These are phyloP conservation scores for Drosophila repleta DNA, from an alignment of 1,140 invertebrate genomes.

Conservation along the genomic window DNA sequence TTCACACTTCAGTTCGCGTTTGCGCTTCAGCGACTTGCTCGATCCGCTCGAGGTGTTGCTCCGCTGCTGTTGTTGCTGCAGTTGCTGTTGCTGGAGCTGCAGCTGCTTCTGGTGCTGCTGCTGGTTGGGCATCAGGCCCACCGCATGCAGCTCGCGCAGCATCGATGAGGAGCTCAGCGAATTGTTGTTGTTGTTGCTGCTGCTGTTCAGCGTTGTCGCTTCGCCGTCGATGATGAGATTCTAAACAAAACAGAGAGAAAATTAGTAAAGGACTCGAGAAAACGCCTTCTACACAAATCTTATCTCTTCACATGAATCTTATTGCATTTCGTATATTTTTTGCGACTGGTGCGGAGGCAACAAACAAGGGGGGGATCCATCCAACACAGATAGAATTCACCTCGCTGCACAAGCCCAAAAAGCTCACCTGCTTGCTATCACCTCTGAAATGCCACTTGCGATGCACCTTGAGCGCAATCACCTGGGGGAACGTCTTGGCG, in stretches of 20 bases:
- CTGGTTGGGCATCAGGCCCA: conserved; percentile 77
- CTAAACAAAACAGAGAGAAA: conserved; percentile 32
- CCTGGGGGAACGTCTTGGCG: conserved; percentile 81
- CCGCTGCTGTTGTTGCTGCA: conserved; percentile 38
- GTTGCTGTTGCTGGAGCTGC: conserved; percentile 13
- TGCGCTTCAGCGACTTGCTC: conserved; percentile 75
- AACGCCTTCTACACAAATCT: too few species aligned
- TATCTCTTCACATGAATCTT: too few species aligned
- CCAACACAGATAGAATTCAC: conserved; percentile 28
- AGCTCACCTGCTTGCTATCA: conserved; percentile 84
- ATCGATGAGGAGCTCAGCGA: conserved; percentile 59
- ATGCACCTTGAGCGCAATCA: conserved; percentile 84
- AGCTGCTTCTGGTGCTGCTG: conserved; percentile 61
- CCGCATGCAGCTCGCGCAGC: conserved; percentile 79
- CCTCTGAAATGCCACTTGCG: conserved; percentile 84
- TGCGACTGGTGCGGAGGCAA: conserved; percentile 83
- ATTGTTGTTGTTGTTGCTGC: conserved; percentile 67
- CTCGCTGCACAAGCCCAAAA: conserved; percentile 84
- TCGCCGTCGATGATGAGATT: conserved; percentile 77
- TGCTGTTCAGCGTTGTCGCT: conserved; percentile 72
- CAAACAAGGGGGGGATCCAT: conserved; percentile 35
- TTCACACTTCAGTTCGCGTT: conserved; percentile 80
- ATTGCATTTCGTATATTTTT: conserved; percentile 67
- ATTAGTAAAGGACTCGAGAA: conserved; percentile 4
- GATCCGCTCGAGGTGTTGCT: conserved; percentile 33